Evolutionary conservation across 1,140 invertebrate species (phyloP), one percentile per base, ranked within the genome.

Genomic region (Brachionus rotundiformis): DNA sequence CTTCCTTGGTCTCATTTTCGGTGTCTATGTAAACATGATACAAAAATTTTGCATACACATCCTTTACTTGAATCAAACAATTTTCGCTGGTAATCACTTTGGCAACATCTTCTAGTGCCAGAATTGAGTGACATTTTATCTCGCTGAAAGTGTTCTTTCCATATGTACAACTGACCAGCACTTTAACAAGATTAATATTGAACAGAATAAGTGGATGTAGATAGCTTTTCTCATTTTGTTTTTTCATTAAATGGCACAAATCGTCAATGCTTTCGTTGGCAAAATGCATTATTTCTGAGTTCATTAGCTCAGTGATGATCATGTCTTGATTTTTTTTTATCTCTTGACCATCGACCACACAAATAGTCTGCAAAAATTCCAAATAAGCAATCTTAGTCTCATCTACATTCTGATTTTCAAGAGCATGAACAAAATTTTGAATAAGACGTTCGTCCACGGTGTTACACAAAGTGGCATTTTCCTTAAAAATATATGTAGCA

Each of bases 21-120:
- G 97, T 99, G 86, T 99, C 97, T 83, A 99, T 98, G 87, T 98
- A 99, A 88, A 96, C 98, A 86, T 99, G 96, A 86, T 97, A 97
- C 63, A 99, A 90, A 87, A 99, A 99, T 84, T 96, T 96, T 13
- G 98, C 94, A 87, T 99, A 99, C 0, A 95, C 96, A 87, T 96
- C 94, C 90, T 99, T 99, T 0, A 99, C 94, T 93, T 94, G 83
- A 63, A 76, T 39, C 49, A 81, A 61, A 87, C 95, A 98, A 85
- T 96, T 92, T 0, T 91, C 90, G 89, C 98, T 93, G 0, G 93
- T 94, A 71, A 98, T 94, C 89, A 98, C 94, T 3, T 91, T 91
- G 8, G 98, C 94, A 84, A 99, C 98, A 88, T 98, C 96, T 88
- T 99, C 97, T 47, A 99, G 89, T 11, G 96, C 94, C 41, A 99